These are phyloP conservation scores for Corythucha ciliata DNA, from an alignment of 2,888 invertebrate genomes.

Conservation along the genomic window DNA sequence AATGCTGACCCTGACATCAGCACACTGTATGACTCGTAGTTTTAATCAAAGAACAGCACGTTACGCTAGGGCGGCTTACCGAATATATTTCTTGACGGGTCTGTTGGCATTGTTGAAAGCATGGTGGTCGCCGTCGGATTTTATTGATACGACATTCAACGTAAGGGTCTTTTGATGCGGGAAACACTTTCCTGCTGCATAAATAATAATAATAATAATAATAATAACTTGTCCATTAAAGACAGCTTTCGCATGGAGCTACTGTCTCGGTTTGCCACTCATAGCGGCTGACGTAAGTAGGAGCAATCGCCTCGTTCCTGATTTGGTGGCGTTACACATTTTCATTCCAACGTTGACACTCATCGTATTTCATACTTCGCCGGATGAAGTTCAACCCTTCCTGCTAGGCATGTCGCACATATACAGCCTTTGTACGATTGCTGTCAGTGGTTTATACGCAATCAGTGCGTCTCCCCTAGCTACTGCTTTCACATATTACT, in stretches of 20 bases:
- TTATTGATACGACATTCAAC: no score
- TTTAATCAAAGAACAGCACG: neutral
- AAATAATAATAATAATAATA: no score
- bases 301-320: slow-evolving; percentile 1
- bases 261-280: slow-evolving; percentile 22
- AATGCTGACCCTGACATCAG: neutral
- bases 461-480: slow-evolving; percentile 11
- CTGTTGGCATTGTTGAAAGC: neutral
- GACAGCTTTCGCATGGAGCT: slow-evolving; percentile 22
- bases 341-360: slow-evolving; percentile 20
- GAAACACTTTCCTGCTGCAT: no score
- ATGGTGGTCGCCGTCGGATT: no score
- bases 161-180: no score
- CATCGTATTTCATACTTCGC: slow-evolving; percentile 16
- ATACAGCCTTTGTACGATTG: slow-evolving; percentile 16
- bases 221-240: neutral
- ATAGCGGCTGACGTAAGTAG: slow-evolving; percentile 20
- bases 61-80: slow-evolving; percentile 21
- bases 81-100: slow-evolving; percentile 19
- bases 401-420: slow-evolving; percentile 20
- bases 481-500: slow-evolving; percentile 14
- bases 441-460: slow-evolving; percentile 6
- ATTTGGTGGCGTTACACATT: slow-evolving; percentile 20
- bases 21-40: neutral
- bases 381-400: slow-evolving; percentile 10